Evolutionary conservation across 1,140 invertebrate species (phyloP), one percentile per base, ranked within the genome.

Genomic region (Drosophila eugracilis): DNA sequence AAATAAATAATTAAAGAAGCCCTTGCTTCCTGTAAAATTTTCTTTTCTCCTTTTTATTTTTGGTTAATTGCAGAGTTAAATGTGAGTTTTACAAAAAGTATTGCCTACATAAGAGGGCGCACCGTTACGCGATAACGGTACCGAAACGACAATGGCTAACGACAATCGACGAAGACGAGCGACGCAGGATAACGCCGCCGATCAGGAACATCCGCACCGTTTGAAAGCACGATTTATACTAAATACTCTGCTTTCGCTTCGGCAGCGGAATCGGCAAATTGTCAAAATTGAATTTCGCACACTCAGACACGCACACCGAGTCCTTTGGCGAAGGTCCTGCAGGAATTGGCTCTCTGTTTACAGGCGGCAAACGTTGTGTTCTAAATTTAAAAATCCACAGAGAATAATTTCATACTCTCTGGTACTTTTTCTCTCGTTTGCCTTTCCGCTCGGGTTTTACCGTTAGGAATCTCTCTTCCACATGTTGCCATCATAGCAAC

Each of bases 171-270:
- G 42, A 55, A 30, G 34, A 67, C 55, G 44, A 66, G 34, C 50
- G 39, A 59, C 37, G 28, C 55, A 65, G 36, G 49, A 62, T 36
- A 41, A 62, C 63, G 54, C 66, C 66, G 63, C 50, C 72, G 66
- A 55, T 69, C 59, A 81, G 71, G 70, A 81, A 81, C 83, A 88
- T 88, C 83, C 83, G 84, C 44, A 88, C 84, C 84, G 78, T 76
- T 89, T 78, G 83, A 88, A 89, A 83, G 78, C 84, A 88, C 83
- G 83, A 89, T 83, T 88, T 88, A 86, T 83, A 88, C 83, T 88
- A 88, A 88, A 83, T 59, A 60, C 53, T n/a, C n/a, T 39, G 44
- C 17, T 12, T 65, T 24, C 37, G 62, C 63, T 42, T 69, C 65
- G 47, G 60, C 60, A 28, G 17, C 22, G 9, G 60, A 63, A 21